Evolutionary conservation across 2,113 vertebrate species (phyloP), one percentile per base, ranked within the genome.

Genomic region (Alethe castanea): DNA sequence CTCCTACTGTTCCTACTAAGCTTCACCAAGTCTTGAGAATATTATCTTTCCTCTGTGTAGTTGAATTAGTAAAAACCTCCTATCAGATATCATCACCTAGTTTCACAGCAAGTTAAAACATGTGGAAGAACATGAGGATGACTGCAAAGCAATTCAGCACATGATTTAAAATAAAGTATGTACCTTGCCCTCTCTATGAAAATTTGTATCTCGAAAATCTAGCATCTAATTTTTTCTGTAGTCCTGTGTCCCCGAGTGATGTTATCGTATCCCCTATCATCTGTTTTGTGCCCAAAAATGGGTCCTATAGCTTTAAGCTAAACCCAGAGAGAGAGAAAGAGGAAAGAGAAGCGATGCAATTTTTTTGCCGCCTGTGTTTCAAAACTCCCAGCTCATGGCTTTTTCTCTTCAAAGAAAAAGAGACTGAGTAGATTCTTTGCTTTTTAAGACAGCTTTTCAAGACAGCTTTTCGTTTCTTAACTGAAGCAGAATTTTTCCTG

Each of bases 331-430:
- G 22, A 40, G 28, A 62, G 7, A 33, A 33, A 77, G 45, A 77
- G 17, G 17, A 40, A 62, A 40, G 18, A 26, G 29, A 52, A 62
- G 18, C 3, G 2, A 13, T 10, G 62, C 26, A 14, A 4, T 26
- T 22, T 40, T 48, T 77, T 33, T 4, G 2, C 17, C 1, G 2
- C 10, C 35, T 3, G 2, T 20, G 4, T 33, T 77, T 62, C 19
- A 16, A 50, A 50, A 25, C 11, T 33, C 9, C 5, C 57, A 77
- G 19, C 35, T 61, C 1, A 2, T 4, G 1, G n/a, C 26, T 48
- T 76, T 38, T 76, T 40, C 44, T 47, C 26, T 31, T 22, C 23
- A 62, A 8, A 40, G 19, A 40, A 62, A 62, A 40, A n/a, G 29
- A 50, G 17, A 33, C 1, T 0, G 10, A 77, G 9, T 19, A 6